A percentile compares a stretch with the other conserved stretches of the same genome.
Evolutionary conservation across 2,888 invertebrate genomes (phyloP).

Genomic region (Volucella bombylans): DNA sequence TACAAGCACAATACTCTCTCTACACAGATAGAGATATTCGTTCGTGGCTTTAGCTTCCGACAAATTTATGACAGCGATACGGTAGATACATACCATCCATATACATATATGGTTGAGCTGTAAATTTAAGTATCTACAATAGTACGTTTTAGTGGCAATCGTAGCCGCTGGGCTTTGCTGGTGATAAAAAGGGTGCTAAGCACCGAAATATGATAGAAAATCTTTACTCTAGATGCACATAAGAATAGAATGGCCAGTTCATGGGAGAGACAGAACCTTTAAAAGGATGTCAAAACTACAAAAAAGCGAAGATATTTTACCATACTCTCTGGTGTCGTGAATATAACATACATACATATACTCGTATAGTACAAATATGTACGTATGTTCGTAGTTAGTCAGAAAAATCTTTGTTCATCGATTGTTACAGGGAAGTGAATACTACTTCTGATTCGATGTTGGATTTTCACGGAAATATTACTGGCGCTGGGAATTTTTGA

Average conservation of each 20-base stretch:
- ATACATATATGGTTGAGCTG: slow-evolving; percentile 44
- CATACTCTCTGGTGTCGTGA: background rate
- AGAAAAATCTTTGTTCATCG: slow-evolving; percentile 33
- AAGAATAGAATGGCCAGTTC: no score
- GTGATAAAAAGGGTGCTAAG: slow-evolving; percentile 46
- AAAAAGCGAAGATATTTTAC: no score
- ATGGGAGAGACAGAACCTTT: no score
- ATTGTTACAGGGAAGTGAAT: slow-evolving; percentile 11
- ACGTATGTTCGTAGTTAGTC: background rate
- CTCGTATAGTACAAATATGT: background rate
- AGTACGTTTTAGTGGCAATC: slow-evolving; percentile 43
- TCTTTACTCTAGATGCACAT: slow-evolving; percentile 1
- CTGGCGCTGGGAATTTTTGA: slow-evolving; percentile 13
- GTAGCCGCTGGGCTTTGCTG: slow-evolving; percentile 40
- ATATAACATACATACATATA: background rate
- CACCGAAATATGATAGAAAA: slow-evolving; percentile 5
- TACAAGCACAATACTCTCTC: no score
- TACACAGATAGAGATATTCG: background rate
- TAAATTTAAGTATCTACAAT: slow-evolving; percentile 53
- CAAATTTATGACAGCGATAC: slow-evolving; percentile 64
- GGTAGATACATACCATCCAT: slow-evolving; percentile 24
- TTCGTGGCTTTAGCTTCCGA: slow-evolving; percentile 46
- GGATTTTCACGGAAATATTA: slow-evolving; percentile 15
- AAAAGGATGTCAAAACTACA: no score
- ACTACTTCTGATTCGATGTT: background rate